Conservation (phyloP, 2,888 invertebrate genomes). For the Aphrophora alni region DNA sequence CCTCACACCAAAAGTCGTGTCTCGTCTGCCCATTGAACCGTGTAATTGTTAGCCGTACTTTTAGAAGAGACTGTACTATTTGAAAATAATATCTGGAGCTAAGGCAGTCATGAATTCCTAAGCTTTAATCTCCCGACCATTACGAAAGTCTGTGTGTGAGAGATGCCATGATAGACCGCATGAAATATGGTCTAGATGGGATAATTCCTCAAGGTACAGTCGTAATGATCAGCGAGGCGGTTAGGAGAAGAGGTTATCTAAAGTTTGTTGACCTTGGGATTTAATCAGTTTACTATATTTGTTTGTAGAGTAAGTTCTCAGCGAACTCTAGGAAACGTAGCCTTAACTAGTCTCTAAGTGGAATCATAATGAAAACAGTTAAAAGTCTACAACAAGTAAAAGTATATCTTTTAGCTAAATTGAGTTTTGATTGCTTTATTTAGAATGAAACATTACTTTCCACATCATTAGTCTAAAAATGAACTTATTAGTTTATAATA, state of each 20-base stretch:
- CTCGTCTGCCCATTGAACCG: not conserved
- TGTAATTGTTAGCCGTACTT: not conserved
- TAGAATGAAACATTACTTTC: too few relatives aligned
- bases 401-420: too few relatives aligned
- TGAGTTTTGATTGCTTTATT: too few relatives aligned
- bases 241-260: too few relatives aligned
- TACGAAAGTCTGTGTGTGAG: not conserved
- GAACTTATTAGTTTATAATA: too few relatives aligned
- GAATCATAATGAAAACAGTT: too few relatives aligned
- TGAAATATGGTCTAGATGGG: not conserved
- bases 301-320: not conserved
- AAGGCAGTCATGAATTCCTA: not conserved
- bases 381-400: too few relatives aligned
- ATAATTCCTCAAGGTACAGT: not conserved
- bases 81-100: conserved; percentile 6
- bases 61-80: not conserved
- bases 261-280: not conserved
- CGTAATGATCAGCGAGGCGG: not conserved
- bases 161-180: not conserved
- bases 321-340: not conserved
- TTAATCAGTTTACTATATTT: not conserved
- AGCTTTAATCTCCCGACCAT: not conserved
- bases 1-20: not conserved
- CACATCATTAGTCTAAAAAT: too few relatives aligned
- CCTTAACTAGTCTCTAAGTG: not conserved